These are phyloP conservation scores for Halichoeres trimaculatus DNA, from an alignment of 2,113 vertebrate species.

Conservation along the genomic window DNA sequence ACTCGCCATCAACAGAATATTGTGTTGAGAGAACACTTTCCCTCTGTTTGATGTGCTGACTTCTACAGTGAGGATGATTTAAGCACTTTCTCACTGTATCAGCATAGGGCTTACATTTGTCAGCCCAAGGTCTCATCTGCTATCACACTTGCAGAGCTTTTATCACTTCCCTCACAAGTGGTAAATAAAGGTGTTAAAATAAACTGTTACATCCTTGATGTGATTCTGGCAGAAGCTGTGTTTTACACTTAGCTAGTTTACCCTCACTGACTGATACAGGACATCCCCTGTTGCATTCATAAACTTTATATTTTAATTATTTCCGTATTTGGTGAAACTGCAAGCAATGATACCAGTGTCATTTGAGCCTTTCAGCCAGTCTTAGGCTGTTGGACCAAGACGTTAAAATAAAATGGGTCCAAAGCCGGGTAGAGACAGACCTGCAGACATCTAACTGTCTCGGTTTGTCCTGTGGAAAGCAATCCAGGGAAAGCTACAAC, in stretches of 20 bases:
- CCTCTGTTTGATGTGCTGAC: constrained; percentile 21
- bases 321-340: constrained; percentile 19
- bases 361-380: constrained; percentile 12
- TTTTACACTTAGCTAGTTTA: constrained; percentile 10
- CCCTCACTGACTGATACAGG: constrained; percentile 6
- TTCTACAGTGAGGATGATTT: constrained; percentile 21
- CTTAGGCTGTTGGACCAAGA: constrained; percentile 13
- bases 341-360: constrained; percentile 24
- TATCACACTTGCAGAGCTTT: constrained; percentile 27
- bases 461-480: constrained; percentile 34
- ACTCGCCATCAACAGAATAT: neutral
- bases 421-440: constrained; percentile 33
- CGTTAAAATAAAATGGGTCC: constrained; percentile 47
- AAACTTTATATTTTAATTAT: constrained; percentile 21
- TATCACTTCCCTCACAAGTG: constrained; percentile 27
- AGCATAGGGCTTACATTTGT: constrained; percentile 42
- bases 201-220: constrained; percentile 16
- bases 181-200: constrained; percentile 24
- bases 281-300: constrained; percentile 5
- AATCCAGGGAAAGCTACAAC: constrained; percentile 26
- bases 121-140: constrained; percentile 52
- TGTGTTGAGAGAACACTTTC: constrained; percentile 25
- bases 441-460: constrained; percentile 42
- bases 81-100: constrained; percentile 26
- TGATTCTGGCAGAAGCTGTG: constrained; percentile 10